phyloP scores from a whole-genome alignment of 2,888 invertebrate species.

The Capitulum mitella region DNA sequence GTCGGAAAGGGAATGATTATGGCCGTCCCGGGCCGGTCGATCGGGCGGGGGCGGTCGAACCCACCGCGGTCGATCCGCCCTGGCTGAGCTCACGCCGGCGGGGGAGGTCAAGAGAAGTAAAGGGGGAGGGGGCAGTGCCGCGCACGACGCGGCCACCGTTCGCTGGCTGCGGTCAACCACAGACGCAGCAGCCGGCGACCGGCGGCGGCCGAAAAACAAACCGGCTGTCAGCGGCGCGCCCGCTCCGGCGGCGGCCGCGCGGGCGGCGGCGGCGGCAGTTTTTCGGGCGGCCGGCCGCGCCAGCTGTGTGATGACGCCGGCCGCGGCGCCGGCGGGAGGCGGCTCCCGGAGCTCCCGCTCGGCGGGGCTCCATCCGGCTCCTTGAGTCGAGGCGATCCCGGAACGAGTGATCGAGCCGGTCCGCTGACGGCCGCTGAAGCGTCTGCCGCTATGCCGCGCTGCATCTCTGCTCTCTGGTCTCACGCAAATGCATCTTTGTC shows the following conservation, averaged over 20 bases:
- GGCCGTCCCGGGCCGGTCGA: not conserved
- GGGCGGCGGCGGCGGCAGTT: too few relatives aligned
- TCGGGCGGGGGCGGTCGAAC: not conserved
- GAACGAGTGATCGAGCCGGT: too few relatives aligned
- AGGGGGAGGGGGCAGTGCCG: not conserved
- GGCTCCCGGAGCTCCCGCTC: too few relatives aligned
- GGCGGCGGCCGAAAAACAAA: slow-evolving; percentile 7
- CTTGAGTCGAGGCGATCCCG: too few relatives aligned
- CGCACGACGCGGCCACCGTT: not conserved
- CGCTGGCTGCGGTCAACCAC: not conserved
- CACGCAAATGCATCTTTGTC: too few relatives aligned
- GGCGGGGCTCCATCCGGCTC: too few relatives aligned
- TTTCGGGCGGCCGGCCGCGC: too few relatives aligned
- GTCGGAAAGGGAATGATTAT: not conserved
- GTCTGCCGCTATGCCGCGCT: too few relatives aligned
- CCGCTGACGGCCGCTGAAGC: too few relatives aligned
- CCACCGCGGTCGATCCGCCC: not conserved
- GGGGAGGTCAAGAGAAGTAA: not conserved
- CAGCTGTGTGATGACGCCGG: too few relatives aligned
- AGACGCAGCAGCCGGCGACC: not conserved
- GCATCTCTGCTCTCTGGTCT: too few relatives aligned
- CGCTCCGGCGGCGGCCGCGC: not conserved
- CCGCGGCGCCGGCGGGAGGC: too few relatives aligned
- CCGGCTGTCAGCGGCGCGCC: not conserved
- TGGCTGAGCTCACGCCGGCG: not conserved